A percentile compares a stretch with the other conserved stretches of the same genome.
Evolutionary conservation across 2,797 vertebrate genomes (phyloP).

Genomic region (Alcedo quadribrachys): DNA sequence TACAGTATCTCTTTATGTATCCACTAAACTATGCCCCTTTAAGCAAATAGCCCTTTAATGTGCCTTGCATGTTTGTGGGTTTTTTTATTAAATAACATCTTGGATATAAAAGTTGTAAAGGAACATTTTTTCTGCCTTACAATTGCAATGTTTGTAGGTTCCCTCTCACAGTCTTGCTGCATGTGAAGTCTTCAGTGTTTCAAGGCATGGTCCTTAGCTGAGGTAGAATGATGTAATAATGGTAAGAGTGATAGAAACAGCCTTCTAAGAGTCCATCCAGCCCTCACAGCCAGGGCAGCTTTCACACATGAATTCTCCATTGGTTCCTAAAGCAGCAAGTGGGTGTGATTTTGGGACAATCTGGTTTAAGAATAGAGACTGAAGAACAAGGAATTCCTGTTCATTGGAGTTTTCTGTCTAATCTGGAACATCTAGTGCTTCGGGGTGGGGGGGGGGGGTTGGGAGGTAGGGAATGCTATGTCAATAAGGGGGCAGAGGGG

Average conservation of each 20-base stretch:
- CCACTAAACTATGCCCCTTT: background rate
- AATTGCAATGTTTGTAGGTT: background rate
- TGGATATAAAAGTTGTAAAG: background rate
- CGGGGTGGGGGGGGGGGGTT: too few relatives aligned
- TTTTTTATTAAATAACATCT: background rate
- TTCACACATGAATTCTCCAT: background rate
- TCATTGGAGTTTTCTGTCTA: background rate
- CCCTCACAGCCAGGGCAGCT: background rate
- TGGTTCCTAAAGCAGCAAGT: background rate
- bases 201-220: background rate
- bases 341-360: background rate
- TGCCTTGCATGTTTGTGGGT: background rate
- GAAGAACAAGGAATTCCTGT: slow-evolving; percentile 1
- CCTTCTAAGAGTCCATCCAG: background rate
- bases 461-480: background rate
- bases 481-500: background rate
- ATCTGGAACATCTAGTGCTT: slow-evolving; percentile 14
- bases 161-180: background rate
- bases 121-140: background rate
- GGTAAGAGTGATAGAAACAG: background rate
- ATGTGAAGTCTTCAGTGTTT: background rate
- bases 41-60: background rate
- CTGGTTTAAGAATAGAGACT: background rate
- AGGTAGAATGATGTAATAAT: background rate
- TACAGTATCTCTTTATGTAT: background rate